Percentiles rank a stretch among this genome's conserved stretches.
Evolutionary conservation across 2,888 invertebrate genomes (phyloP).

Genomic region (Merodon equestris): DNA sequence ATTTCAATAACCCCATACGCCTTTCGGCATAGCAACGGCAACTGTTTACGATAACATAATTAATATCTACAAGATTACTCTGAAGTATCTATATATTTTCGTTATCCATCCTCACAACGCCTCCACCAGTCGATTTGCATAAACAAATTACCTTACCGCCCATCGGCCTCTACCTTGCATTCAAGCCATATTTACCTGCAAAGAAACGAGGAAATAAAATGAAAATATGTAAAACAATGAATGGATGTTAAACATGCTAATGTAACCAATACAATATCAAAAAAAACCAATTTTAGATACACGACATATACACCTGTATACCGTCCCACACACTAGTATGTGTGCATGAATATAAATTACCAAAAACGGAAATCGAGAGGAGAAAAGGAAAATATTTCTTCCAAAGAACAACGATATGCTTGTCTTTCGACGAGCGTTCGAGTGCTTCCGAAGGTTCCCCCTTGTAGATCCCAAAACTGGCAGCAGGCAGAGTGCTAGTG

Average conservation of each 20-base stretch:
- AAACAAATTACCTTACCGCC: slow-evolving; percentile 5
- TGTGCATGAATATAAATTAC: slow-evolving; percentile 49
- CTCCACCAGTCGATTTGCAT: neutral
- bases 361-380: slow-evolving; percentile 58
- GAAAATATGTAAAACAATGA: slow-evolving; percentile 23
- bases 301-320: neutral
- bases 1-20: no score
- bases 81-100: no score
- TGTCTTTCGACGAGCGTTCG: slow-evolving; percentile 4
- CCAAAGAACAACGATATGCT: slow-evolving; percentile 9
- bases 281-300: slow-evolving; percentile 27
- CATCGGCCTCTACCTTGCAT: neutral
- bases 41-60: no score
- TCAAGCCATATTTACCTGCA: slow-evolving; percentile 52
- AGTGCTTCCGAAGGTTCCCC: no score
- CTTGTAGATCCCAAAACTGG: no score
- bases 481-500: no score
- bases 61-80: no score
- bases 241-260: slow-evolving; percentile 19
- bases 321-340: no score
- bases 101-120: no score
- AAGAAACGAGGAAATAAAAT: slow-evolving; percentile 31
- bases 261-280: slow-evolving; percentile 45
- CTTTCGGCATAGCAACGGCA: no score
- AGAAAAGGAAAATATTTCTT: slow-evolving; percentile 22